A percentile compares a stretch with the other conserved stretches of the same genome.
Evolutionary conservation across 2,113 vertebrate genomes (phyloP).

Genomic region (Mus spicilegus): DNA sequence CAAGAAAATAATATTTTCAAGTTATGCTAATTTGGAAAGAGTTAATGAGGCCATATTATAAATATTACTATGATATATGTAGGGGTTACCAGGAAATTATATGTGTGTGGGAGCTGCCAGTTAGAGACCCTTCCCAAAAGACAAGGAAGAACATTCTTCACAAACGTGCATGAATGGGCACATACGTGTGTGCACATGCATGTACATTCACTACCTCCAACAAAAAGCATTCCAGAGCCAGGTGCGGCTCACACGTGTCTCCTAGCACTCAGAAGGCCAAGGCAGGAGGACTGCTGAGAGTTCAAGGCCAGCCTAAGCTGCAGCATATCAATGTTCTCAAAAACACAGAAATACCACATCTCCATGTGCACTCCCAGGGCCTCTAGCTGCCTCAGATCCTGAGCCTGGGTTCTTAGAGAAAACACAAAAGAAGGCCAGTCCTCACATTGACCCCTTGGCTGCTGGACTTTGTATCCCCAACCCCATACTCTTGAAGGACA

Average conservation of each 20-base stretch:
- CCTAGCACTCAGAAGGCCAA: background rate
- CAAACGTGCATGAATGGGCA: background rate
- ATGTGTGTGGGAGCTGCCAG: background rate
- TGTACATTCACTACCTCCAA: background rate
- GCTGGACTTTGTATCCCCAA: background rate
- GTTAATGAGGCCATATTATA: background rate
- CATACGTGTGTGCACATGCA: background rate
- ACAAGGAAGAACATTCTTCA: background rate
- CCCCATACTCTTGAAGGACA: background rate
- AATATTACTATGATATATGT: background rate
- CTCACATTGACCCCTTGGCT: background rate
- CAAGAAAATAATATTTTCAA: background rate
- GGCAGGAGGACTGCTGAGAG: background rate
- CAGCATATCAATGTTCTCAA: background rate
- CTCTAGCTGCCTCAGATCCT: background rate
- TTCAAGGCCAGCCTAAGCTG: background rate
- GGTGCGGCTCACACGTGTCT: background rate
- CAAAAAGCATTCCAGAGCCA: background rate
- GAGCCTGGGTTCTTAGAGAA: background rate
- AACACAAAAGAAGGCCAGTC: background rate
- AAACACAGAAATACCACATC: background rate
- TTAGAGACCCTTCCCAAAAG: too few species aligned
- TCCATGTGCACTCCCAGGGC: background rate
- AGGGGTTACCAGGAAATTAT: background rate
- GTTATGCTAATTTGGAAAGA: background rate